Percentiles rank a stretch among this genome's conserved stretches.
Conservation (phyloP, 2,797 vertebrate species). For the Lemur catta region DNA sequence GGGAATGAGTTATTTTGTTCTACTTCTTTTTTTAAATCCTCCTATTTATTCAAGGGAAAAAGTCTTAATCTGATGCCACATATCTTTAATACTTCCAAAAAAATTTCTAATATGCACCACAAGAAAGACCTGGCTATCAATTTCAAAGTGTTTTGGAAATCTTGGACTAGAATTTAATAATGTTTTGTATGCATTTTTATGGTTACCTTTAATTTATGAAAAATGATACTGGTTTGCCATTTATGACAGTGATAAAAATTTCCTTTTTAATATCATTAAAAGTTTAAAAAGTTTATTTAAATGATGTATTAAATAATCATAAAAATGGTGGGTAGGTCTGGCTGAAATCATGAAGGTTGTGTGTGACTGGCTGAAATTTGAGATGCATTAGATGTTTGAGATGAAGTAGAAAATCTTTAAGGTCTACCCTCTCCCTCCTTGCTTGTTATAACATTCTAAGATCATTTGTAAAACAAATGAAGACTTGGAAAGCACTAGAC, state of each 20-base stretch:
- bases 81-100: neutral
- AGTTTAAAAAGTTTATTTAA: neutral
- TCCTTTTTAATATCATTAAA: neutral
- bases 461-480: neutral
- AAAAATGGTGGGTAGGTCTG: neutral
- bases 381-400: neutral
- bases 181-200: neutral
- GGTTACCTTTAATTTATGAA: neutral
- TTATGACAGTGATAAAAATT: neutral
- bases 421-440: neutral
- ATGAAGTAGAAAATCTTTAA: neutral
- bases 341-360: neutral
- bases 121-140: neutral
- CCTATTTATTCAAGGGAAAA: neutral
- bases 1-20: neutral
- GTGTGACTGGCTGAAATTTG: neutral
- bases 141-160: neutral
- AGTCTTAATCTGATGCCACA: neutral
- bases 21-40: neutral
- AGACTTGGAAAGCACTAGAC: neutral
- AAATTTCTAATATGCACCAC: neutral
- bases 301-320: neutral
- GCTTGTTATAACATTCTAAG: neutral
- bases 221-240: slow-evolving; percentile 1
- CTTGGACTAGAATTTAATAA: slow-evolving; percentile 13